These are phyloP conservation scores for Eciton burchellii DNA, from an alignment of 1,140 invertebrate species.

Conservation along the genomic window DNA sequence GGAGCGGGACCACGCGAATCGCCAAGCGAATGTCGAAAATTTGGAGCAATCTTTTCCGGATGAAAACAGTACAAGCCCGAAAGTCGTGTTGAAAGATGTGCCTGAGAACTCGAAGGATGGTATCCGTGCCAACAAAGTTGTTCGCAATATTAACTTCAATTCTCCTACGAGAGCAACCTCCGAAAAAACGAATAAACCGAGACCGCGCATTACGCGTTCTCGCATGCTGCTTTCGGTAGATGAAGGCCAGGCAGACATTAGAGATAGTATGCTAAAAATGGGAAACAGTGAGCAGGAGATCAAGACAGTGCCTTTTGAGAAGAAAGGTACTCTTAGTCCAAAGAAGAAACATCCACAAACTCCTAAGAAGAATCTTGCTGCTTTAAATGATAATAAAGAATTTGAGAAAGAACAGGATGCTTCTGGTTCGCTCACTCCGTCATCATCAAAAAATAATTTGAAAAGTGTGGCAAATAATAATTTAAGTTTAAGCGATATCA, in stretches of 20 bases:
- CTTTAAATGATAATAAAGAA: not conserved
- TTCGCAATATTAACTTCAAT: constrained; percentile 80
- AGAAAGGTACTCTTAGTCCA: constrained; percentile 80
- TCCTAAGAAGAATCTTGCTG: constrained; percentile 62
- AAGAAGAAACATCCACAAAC: constrained; percentile 76
- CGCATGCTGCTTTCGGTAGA: constrained; percentile 70
- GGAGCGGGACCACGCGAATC: constrained; percentile 80
- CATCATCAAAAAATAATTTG: constrained; percentile 77
- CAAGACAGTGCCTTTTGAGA: constrained; percentile 81
- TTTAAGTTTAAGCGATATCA: constrained; percentile 89
- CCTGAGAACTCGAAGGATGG: not conserved
- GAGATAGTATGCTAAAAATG: constrained; percentile 81
- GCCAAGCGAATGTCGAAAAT: not conserved
- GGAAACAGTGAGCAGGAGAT: constrained; percentile 57
- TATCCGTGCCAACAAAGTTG: constrained; percentile 66
- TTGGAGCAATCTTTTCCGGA: constrained; percentile 31
- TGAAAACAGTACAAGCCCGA: constrained; percentile 44
- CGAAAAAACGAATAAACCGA: constrained; percentile 59
- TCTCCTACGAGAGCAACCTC: constrained; percentile 67
- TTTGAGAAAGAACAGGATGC: constrained; percentile 41
- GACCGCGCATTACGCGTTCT: constrained; percentile 51
- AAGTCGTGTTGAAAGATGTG: constrained; percentile 35
- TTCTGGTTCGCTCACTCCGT: constrained; percentile 74
- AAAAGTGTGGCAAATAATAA: constrained; percentile 83
- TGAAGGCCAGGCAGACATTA: constrained; percentile 77